Evolutionary conservation across 2,888 invertebrate genomes (phyloP), one percentile per base, ranked within the genome.

Genomic region (Anticlea derivata): DNA sequence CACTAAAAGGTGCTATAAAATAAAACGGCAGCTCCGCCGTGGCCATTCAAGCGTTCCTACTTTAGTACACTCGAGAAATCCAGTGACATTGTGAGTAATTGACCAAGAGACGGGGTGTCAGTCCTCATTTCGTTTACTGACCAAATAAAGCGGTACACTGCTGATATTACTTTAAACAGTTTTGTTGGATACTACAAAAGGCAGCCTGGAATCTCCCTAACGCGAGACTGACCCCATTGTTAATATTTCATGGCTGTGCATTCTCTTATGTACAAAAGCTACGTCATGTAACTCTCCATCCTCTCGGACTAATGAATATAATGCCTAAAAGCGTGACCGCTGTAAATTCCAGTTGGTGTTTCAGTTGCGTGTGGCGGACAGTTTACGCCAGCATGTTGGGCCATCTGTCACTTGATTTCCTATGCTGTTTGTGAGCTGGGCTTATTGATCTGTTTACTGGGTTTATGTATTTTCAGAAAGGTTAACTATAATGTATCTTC

Each of bases 1-100:
- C 35, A 46, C 51, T 47, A 50, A 54, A 54, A 50, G 35, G 49
- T 27, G 50, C 46, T 46, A 46, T 48, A 44, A 52, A 52, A 45
- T 47, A 52, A 53, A 53, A 43, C 43, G 43, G 34, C 8, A 38
- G 41, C 27, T 30, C 4, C 8, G n/a, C 20, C 17, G 29, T 44
- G 11, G 30, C 43, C 27, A 34, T 51, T 52, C 52, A 43, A 43
- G 47, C 39, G 26, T 43, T 44, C 37, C 52, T 41, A 31, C 27
- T 53, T 44, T 39, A 33, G 46, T 37, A 30, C 38, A 39, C 43
- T 31, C 39, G 38, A 47, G 33, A 46, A 47, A 48, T 29, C 40
- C 40, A 20, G 33, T 41, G 51, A 13, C 51, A 51, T 34, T 40
- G 41, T 43, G 35, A 52, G 51, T 52, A 52, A 52, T 52, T 52